phyloP scores from a whole-genome alignment of 2,888 invertebrate genomes.

The Graphium colonna region DNA sequence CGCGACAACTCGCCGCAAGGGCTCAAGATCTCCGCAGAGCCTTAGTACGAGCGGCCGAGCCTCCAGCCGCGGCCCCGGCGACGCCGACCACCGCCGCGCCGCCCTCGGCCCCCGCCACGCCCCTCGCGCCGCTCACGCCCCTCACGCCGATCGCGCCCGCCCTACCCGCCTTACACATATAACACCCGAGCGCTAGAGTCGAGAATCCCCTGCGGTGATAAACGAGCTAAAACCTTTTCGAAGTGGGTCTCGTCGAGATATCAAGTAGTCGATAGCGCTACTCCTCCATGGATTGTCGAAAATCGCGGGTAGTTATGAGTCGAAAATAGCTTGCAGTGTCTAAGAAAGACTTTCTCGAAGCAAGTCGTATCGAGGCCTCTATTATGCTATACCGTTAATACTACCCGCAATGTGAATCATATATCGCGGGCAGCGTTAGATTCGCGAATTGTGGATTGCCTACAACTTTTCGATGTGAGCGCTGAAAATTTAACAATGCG shows the following conservation, averaged over 20 bases:
- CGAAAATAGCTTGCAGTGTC: too few species aligned
- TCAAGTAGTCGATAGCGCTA: too few species aligned
- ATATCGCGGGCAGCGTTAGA: too few species aligned
- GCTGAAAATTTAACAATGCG: too few species aligned
- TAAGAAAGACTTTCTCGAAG: too few species aligned
- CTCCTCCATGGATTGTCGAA: too few species aligned
- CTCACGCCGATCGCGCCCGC: conserved; percentile 62
- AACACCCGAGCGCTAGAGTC: conserved; percentile 26
- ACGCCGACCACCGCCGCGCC: conserved; percentile 58
- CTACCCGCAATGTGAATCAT: too few species aligned
- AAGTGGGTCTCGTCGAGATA: too few species aligned
- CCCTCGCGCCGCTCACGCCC: conserved; percentile 61
- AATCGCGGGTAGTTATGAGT: too few species aligned
- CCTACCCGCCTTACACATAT: conserved; percentile 61
- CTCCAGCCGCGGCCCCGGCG: conserved; percentile 48
- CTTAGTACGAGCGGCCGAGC: conserved; percentile 84
- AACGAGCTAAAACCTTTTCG: not conserved
- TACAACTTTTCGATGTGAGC: too few species aligned
- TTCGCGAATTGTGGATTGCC: not conserved
- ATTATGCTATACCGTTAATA: too few species aligned
- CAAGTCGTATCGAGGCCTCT: too few species aligned
- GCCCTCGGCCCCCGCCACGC: conserved; percentile 53
- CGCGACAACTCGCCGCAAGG: conserved; percentile 90
- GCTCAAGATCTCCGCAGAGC: conserved; percentile 89
- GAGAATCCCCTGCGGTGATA: not conserved